Evolutionary conservation across 2,797 vertebrate genomes (phyloP), one percentile per base, ranked within the genome.

Genomic region (Cygnus olor): DNA sequence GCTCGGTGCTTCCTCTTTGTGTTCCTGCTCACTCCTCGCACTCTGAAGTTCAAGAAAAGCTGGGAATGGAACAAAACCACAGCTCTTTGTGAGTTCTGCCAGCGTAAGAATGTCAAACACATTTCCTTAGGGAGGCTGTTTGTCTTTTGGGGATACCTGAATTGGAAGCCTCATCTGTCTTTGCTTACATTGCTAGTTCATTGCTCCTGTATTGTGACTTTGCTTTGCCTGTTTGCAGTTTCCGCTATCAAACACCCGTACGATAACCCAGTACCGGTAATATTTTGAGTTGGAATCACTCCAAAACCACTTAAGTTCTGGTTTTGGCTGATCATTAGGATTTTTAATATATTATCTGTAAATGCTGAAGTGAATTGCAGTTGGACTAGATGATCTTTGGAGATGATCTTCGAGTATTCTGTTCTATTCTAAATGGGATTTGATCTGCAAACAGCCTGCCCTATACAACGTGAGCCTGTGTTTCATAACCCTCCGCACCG

Each of bases 391-490:
- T 32, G 64, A 24, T 22, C 9, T 16, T 65, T 32, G 49, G 15
- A 51, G 49, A 51, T 5, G 49, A 51, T 15, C 49, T 51, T 27
- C 3, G 25, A 27, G 25, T 51, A 51, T 27, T 27, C 25, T 63
- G 25, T 28, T 12, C 36, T 28, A 27, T 28, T 40, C 25, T 19
- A 13, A 18, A 14, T 32, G 22, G 68, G 32, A 18, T 87, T 76
- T 79, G 66, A 30, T 44, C 28, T 25, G 22, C 5, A 6, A 64
- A 20, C 18, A 16, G n/a, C 58, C 74, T 6, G 1, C 40, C 58
- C 87, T 36, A 0, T 45, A 21, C 24, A 40, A 40, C 34, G 5
- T 0, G 30, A 42, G 36, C 1, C 15, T 21, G 24, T 8, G 25
- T 18, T 28, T 8, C 10, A 30, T 3, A 0, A 7, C 4, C 1